Evolutionary conservation across 2,888 invertebrate species (phyloP).

Genomic region (Isoperla grammatica): DNA sequence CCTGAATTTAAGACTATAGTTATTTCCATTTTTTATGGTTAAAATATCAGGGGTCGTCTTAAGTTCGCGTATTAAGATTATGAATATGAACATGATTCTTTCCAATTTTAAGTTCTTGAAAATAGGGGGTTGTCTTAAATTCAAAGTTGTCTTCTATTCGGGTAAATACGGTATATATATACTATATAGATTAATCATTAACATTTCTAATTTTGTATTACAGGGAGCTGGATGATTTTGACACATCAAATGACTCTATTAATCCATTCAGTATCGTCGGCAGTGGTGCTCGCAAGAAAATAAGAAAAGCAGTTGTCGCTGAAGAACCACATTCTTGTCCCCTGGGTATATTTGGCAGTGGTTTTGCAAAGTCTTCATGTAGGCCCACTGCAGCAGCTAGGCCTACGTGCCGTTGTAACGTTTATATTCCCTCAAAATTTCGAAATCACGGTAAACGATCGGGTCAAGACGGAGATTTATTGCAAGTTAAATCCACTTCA

Average conservation of each 20-base stretch:
- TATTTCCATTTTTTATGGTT: too few species aligned
- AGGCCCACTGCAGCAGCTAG: conserved; percentile 3
- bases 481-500: conserved; percentile 19
- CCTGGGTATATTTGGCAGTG: conserved; percentile 31
- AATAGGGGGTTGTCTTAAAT: too few species aligned
- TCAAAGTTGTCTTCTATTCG: too few species aligned
- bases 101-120: too few species aligned
- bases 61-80: too few species aligned
- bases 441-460: not conserved
- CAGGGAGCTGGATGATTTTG: too few species aligned
- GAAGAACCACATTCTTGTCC: conserved; percentile 19
- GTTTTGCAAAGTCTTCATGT: conserved; percentile 27
- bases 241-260: not conserved
- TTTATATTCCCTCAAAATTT: conserved; percentile 7
- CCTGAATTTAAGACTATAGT: too few species aligned
- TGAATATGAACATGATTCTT: too few species aligned
- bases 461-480: not conserved
- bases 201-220: too few species aligned
- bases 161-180: too few species aligned
- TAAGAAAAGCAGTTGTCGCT: conserved; percentile 3
- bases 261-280: conserved; percentile 22
- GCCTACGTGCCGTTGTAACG: conserved; percentile 35
- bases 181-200: too few species aligned
- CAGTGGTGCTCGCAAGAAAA: conserved; percentile 14
- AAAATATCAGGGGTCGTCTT: too few species aligned